Base-by-base conservation (phyloP, 2,888 invertebrate species). In the Harpalus rufipes region DNA sequence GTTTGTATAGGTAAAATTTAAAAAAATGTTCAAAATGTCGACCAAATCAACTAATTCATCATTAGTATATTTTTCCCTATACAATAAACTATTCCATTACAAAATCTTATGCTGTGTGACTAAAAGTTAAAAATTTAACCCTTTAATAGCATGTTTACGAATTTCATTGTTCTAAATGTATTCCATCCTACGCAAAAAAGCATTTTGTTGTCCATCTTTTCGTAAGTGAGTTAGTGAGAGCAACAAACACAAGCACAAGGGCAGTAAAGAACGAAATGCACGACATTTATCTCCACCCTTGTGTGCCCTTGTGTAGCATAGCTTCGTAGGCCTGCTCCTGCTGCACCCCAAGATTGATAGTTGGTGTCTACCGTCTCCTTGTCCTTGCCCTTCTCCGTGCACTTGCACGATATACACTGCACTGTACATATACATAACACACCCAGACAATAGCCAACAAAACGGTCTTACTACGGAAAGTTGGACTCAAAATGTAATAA, bases 251-350 rank as follows among this genome's bases (percentile, higher is more conserved):
- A 32, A 32, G 32, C 32, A 8, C 16, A 79, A 32, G 41, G 10
- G 58, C 79, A 32, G 59, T 61, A 79, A 61, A 79, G 59, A 74
- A 61, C 76, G 41, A 83, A 83, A 83, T 83, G 83, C 74, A 83
- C 76, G 61, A 83, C 83, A 83, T 83, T 83, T 83, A 83, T 83
- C 83, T 74, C 61, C 83, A 61, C 76, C 83, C 83, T 68, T 44
- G 72, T 76, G 44, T 8, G 44, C 76, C 83, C 83, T 68, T 44
- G 72, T 76, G 44, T 8, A 51, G 18, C 74, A 58, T 59, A 76
- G 74, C 74, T 74, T 5, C 41, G 44, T 51, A 83, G 76, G 59
- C 61, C 39, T 76, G 41, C 83, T 39, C 83, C 76, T 61, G 25
- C 39, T 76, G 59, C 83, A 61, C 83, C 76, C 76, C 16, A 83